Evolutionary conservation across 2,888 invertebrate species (phyloP).

Genomic region (Ceramica pisi): DNA sequence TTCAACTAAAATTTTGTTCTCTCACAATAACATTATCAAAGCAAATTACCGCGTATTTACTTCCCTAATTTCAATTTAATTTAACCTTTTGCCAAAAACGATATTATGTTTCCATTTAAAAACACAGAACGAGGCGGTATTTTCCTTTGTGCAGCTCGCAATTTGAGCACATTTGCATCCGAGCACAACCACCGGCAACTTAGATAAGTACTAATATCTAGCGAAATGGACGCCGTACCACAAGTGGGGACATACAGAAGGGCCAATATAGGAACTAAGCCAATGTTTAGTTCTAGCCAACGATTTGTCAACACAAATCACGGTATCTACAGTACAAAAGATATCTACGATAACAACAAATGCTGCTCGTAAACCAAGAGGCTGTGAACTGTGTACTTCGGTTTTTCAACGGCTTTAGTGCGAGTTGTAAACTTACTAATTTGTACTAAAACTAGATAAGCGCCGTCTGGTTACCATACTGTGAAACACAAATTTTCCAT

Average conservation of each 20-base stretch:
- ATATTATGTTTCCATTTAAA: conserved; percentile 43
- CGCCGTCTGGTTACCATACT: too few relatives aligned
- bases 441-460: too few relatives aligned
- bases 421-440: too few relatives aligned
- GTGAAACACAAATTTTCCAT: too few relatives aligned
- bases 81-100: conserved; percentile 18
- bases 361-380: too few relatives aligned
- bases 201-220: conserved; percentile 55
- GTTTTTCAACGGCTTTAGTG: too few relatives aligned
- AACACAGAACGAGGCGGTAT: conserved; percentile 37
- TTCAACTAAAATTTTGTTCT: background rate
- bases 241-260: conserved; percentile 4
- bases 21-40: background rate
- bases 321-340: background rate
- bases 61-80: conserved; percentile 11
- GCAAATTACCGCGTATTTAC: conserved; percentile 12
- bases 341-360: too few relatives aligned
- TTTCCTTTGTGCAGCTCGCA: conserved; percentile 46
- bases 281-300: too few relatives aligned
- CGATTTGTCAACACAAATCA: too few relatives aligned
- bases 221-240: conserved; percentile 33
- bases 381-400: too few relatives aligned
- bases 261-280: too few relatives aligned
- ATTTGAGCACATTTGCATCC: conserved; percentile 52
- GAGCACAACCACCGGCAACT: conserved; percentile 31